Base-by-base conservation (phyloP, 2,113 vertebrate species). In the Rhinogobius similis region DNA sequence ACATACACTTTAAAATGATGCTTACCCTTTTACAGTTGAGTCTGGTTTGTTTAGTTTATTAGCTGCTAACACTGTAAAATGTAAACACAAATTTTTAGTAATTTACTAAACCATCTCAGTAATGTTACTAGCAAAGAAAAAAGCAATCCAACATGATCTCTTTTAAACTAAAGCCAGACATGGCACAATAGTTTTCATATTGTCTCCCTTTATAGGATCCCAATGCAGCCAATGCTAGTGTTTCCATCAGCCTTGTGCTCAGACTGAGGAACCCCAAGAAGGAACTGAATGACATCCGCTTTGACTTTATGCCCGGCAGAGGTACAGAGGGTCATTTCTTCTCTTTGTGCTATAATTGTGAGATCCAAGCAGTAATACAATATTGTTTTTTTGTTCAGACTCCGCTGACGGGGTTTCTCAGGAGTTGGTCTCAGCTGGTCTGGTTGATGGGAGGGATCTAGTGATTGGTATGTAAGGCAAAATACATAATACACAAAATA, bases 351-450 rank as follows among this genome's bases (percentile, higher is more conserved):
- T 16, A 5, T 23, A 23, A n/a, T 61, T 61, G 20, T n/a, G n/a
- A 7, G 27, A 59, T 27, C 1, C 55, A 29, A 16, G 7, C 8
- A 18, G 11, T 36, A 36, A 18, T 4, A 32, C 12, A 58, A 58
- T 32, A 9, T 59, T 20, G 9, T 16, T 21, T 55, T n/a, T 26
- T 26, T 55, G 11, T 55, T 65, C 91, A 99, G 98, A 99, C 91
- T 98, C 97, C 6, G 97, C 98, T 41, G 97, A 99, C 7, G 98
- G 98, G 6, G 98, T 99, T 76, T 99, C 98, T 77, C 98, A 99
- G 89, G 98, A 99, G 77, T 93, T 99, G 83, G 98, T 99, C 87
- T 98, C 97, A 32, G 98, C 98, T 1, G 98, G 98, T 55, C 93
- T 99, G 82, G 98, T 98, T 23, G 98, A 99, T 79, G 98, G 98